Base-by-base conservation (phyloP, 53 echinoderm and acorn worm species). In the Mesocentrotus franciscanus region DNA sequence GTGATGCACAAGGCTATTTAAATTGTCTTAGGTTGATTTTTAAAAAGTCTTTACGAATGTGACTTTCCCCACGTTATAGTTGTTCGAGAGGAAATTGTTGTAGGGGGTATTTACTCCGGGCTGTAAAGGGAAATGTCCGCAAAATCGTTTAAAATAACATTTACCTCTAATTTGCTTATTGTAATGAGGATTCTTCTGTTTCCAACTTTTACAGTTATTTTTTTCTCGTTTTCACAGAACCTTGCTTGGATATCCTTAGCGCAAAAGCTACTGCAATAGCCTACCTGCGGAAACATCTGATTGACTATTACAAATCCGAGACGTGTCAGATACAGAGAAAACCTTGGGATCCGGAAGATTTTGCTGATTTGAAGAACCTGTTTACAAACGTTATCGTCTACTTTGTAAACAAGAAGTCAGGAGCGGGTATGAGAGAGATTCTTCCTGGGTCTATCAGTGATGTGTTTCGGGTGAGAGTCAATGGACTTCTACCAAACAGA, bases 331-430 rank as follows among this genome's bases (percentile, higher is more conserved):
- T 93, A 6, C 94, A 93, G 57, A 78, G 94, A 30, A 93, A 81
- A 93, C 94, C 94, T 5, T 93, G 94, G 94, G 94, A 93, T 61
- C 94, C 94, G 7, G 35, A 60, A 24, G 94, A 93, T 78, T 79
- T 93, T 35, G 94, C 94, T 33, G 94, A 93, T 59, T 17, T 93
- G 35, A 61, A 59, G 49, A 93, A 93, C 35, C 56, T 93, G 61
- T 93, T 60, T 61, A 93, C 94, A 16, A 93, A 81, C 36, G 36
- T 93, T 30, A 83, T 78, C 14, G 10, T 93, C 83, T 60, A 60
- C n/a, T n/a, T n/a, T n/a, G n/a, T n/a, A n/a, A n/a, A n/a, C 61
- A 78, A 61, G 24, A 4, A 13, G 14, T 55, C 71, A 32, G 94
- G 94, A 5, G 36, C 0, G 27, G 24, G 10, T 2, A 6, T 59